Evolutionary conservation across 2,888 invertebrate genomes (phyloP).

Genomic region (Nudaria mundana): DNA sequence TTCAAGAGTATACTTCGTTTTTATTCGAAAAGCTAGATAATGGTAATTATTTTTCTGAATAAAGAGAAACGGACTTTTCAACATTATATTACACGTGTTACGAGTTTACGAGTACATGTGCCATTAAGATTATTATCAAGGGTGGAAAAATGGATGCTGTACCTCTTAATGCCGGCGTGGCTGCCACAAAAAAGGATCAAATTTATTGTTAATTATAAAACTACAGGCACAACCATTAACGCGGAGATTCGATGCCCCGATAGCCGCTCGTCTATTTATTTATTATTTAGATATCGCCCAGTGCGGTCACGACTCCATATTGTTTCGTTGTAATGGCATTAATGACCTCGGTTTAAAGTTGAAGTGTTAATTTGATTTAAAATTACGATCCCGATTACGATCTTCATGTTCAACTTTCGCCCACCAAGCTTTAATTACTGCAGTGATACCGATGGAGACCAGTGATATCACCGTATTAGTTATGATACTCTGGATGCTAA

Average conservation of each 20-base stretch:
- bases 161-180: conserved; percentile 47
- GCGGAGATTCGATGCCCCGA: conserved; percentile 70
- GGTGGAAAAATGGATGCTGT: conserved; percentile 66
- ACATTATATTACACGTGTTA: neutral
- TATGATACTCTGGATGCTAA: conserved; percentile 40
- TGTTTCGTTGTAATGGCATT: conserved; percentile 77
- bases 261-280: conserved; percentile 75
- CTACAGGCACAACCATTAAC: conserved; percentile 74
- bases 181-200: conserved; percentile 74
- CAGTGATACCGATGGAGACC: conserved; percentile 60
- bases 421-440: conserved; percentile 72
- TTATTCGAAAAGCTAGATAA: conserved; percentile 4
- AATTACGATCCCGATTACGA: conserved; percentile 76
- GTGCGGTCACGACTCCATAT: conserved; percentile 77
- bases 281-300: conserved; percentile 79
- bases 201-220: conserved; percentile 82
- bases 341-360: conserved; percentile 80
- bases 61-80: no score
- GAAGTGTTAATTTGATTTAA: conserved; percentile 82
- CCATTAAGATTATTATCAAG: conserved; percentile 75
- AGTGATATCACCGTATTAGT: conserved; percentile 36
- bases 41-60: neutral
- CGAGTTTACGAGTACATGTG: no score
- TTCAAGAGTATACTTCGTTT: conserved; percentile 46
- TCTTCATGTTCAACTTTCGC: conserved; percentile 74